Evolutionary conservation across 2,113 vertebrate species (phyloP).

Genomic region (Arenaria interpres): DNA sequence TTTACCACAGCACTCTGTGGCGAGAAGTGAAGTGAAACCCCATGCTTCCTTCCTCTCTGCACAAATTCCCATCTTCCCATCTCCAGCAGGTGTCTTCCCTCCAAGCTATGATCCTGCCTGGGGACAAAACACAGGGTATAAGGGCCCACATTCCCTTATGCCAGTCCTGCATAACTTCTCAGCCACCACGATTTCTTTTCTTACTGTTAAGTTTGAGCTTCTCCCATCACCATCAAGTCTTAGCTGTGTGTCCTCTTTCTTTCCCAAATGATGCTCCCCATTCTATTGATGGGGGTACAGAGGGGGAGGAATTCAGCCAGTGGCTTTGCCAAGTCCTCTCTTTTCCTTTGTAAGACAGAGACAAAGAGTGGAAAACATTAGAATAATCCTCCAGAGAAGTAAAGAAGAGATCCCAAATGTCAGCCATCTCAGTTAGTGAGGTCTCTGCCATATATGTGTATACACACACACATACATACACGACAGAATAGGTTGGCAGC

Average conservation of each 20-base stretch:
- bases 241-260: background rate
- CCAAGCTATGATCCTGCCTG: background rate
- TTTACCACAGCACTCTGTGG: background rate
- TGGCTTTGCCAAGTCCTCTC: background rate
- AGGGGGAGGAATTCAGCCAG: background rate
- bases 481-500: background rate
- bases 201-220: background rate
- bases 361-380: background rate
- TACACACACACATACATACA: background rate
- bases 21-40: slow-evolving; percentile 19
- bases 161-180: background rate
- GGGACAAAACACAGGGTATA: background rate
- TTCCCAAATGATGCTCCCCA: background rate
- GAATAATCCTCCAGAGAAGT: background rate
- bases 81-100: background rate
- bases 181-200: background rate
- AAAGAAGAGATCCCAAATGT: background rate
- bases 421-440: background rate
- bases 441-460: background rate
- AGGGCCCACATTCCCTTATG: background rate
- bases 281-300: background rate
- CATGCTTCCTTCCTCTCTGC: slow-evolving; percentile 11
- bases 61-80: background rate
- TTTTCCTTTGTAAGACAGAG: background rate
- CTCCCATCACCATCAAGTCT: background rate